Percentiles rank a stretch among this genome's conserved stretches.
phyloP scores from a whole-genome alignment of 1,140 invertebrate genomes.

The Zaprionus taronus region DNA sequence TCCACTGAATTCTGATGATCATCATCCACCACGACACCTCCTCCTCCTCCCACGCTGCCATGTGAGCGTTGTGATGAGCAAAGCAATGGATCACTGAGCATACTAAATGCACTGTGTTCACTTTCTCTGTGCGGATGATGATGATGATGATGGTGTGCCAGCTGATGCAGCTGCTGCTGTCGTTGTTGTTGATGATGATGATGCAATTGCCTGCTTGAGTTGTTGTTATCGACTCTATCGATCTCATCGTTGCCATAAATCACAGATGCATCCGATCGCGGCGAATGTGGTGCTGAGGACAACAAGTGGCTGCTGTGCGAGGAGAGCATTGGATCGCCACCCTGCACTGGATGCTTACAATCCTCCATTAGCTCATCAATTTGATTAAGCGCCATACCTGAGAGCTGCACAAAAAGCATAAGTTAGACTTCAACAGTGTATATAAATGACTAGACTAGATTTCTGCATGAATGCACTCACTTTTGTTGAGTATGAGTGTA shows the following conservation, averaged over 20 bases:
- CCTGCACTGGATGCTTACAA: constrained; percentile 88
- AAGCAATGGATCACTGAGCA: constrained; percentile 74
- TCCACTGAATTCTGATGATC: constrained; percentile 59
- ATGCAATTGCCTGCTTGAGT: constrained; percentile 25
- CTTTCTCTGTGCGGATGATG: constrained; percentile 24
- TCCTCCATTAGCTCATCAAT: constrained; percentile 94
- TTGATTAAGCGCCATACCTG: constrained; percentile 88
- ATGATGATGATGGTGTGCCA: constrained; percentile 10
- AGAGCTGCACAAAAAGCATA: constrained; percentile 38
- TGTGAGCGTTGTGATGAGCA: constrained; percentile 84
- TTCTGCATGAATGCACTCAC: no score
- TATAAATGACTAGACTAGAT: no score
- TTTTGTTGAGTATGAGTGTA: no score
- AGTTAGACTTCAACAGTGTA: background rate
- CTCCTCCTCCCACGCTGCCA: constrained; percentile 31
- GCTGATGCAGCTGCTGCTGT: constrained; percentile 21
- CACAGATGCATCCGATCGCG: constrained; percentile 38
- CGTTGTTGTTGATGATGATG: constrained; percentile 11
- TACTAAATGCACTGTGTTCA: constrained; percentile 23
- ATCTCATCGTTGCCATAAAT: constrained; percentile 6
- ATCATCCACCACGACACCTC: constrained; percentile 18
- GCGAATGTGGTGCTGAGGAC: constrained; percentile 85
- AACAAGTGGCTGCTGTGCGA: constrained; percentile 83
- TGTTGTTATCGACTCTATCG: background rate
- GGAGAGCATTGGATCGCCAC: constrained; percentile 87